Base-by-base conservation (phyloP, 2,113 vertebrate species). In the Semicossyphus pulcher region DNA sequence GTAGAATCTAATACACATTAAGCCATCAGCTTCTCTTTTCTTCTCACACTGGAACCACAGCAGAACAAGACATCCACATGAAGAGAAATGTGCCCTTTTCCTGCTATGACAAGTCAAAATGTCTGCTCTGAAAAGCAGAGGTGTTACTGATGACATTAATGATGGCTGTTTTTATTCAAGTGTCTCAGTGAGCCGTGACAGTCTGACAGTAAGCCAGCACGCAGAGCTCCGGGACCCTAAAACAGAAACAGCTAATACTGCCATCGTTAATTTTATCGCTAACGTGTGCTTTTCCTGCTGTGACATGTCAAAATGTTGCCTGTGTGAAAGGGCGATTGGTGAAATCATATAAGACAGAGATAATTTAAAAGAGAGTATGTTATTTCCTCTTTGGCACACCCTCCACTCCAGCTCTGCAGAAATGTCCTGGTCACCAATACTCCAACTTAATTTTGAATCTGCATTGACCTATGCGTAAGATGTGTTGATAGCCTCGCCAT, bases 401-500 rank as follows among this genome's bases (percentile, higher is more conserved):
- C 23, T 61, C n/a, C 26, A 21, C 31, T 39, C 21, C 5, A 18
- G 25, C 18, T 23, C 10, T 52, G 12, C 10, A 29, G 44, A 53
- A 64, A 47, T 32, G 10, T 64, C 20, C 41, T n/a, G 7, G 16
- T 56, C 28, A 34, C 26, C 20, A 48, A n/a, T 68, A 59, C 48
- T 60, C 45, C 14, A 32, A 57, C 36, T 32, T 10, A 15, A 7
- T 34, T 57, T 56, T n/a, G 4, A 57, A 56, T 51, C 39, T 37
- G 32, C 42, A 54, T 48, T 48, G 8, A 29, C 9, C 15, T 34
- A 36, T 41, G 20, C 21, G 42, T 64, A 39, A 1, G 23, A 42
- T 11, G 31, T 81, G 72, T 36, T 56, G 39, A 37, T 10, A 21
- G 47, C 29, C 11, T 37, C 28, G 41, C n/a, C 44, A 58, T 76